Conservation (phyloP, 1,140 invertebrate species). For the Caenorhabditis inopinata region DNA sequence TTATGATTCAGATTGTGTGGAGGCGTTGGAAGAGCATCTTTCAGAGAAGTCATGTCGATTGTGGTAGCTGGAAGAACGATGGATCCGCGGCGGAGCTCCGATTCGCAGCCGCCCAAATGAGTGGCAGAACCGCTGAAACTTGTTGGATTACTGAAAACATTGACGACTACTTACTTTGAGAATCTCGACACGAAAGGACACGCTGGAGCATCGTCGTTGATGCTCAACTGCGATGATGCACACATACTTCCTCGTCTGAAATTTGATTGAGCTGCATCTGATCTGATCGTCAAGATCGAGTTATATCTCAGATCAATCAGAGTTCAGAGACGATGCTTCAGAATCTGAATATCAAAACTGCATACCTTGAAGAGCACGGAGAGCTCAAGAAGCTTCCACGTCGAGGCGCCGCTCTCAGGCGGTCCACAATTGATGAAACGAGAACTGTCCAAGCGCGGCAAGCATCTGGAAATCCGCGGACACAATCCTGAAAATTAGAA, state of each 20-base stretch:
- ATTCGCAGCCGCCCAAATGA: background rate
- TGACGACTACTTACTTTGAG: background rate
- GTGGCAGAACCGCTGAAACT: background rate
- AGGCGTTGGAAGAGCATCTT: conserved; percentile 13
- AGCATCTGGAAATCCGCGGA: conserved; percentile 56
- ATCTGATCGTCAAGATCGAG: too few species aligned
- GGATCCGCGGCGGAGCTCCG: background rate
- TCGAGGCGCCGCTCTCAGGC: conserved; percentile 55
- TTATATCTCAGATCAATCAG: too few species aligned
- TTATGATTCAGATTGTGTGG: conserved; percentile 9
- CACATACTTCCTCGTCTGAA: conserved; percentile 1
- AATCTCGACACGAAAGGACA: conserved; percentile 16
- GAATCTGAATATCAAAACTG: too few species aligned
- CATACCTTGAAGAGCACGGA: background rate
- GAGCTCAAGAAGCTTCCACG: conserved; percentile 19
- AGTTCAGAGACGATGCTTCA: too few species aligned
- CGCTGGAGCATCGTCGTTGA: background rate
- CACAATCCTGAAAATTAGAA: conserved; percentile 50
- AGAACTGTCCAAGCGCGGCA: conserved; percentile 59
- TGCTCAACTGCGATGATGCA: background rate
- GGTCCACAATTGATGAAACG: conserved; percentile 58
- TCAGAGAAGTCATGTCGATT: background rate
- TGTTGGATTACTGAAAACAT: too few species aligned
- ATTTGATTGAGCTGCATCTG: background rate
- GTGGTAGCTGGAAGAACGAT: background rate